A percentile compares a stretch with the other conserved stretches of the same genome.
phyloP scores from a whole-genome alignment of 2,797 vertebrate species.

The Halcyon smyrnensis region DNA sequence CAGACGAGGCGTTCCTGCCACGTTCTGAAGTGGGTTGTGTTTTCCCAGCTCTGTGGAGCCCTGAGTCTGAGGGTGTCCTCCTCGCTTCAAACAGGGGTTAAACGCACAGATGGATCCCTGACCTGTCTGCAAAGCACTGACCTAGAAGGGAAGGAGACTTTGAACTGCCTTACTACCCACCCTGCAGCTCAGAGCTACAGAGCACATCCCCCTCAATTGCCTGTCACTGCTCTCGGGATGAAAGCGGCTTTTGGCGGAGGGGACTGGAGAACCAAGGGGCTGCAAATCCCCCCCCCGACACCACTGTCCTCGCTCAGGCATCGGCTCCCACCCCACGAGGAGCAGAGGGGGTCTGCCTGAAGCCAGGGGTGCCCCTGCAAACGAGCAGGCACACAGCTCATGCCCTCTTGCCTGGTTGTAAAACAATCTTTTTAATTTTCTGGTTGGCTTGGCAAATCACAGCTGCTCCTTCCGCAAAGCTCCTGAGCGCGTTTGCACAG shows the following conservation, averaged over 20 bases:
- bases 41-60: not conserved
- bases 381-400: not conserved
- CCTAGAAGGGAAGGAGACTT: constrained; percentile 5
- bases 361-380: not conserved
- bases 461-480: constrained; percentile 47
- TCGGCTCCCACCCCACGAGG: not conserved
- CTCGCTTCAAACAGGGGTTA: not conserved
- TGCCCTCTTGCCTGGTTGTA: not conserved
- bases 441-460: constrained; percentile 48
- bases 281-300: not conserved
- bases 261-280: not conserved
- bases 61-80: not conserved
- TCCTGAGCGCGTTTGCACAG: not conserved
- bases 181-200: not conserved
- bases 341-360: not conserved
- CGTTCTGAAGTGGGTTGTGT: not conserved
- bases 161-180: not conserved
- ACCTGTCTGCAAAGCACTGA: constrained; percentile 12
- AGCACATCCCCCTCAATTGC: not conserved
- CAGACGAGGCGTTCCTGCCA: not conserved
- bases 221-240: not conserved
- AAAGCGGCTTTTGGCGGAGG: not conserved
- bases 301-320: fast-evolving
- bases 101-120: not conserved
- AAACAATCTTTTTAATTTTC: constrained; percentile 58